These are phyloP conservation scores for Elysia crispata DNA, from an alignment of 2,888 invertebrate species.

Conservation along the genomic window DNA sequence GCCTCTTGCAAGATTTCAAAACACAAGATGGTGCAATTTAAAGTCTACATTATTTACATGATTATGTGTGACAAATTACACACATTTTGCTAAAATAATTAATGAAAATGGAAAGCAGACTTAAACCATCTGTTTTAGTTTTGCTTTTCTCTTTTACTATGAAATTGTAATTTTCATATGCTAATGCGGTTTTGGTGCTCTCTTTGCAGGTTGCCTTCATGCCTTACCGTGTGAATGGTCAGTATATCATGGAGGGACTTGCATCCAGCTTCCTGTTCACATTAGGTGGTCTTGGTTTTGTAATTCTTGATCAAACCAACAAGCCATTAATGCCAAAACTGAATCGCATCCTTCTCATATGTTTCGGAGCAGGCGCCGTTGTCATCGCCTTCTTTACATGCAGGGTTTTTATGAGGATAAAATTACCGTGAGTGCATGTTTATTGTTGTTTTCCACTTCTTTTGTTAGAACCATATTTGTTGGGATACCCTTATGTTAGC, in stretches of 20 bases:
- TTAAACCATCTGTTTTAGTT: too few species aligned
- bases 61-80: too few species aligned
- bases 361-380: constrained; percentile 93
- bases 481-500: too few species aligned
- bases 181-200: too few species aligned
- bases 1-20: too few species aligned
- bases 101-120: too few species aligned
- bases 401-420: constrained; percentile 99
- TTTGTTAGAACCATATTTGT: not conserved
- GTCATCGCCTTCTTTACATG: constrained; percentile 96
- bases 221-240: constrained; percentile 98
- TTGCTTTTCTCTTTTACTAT: too few species aligned
- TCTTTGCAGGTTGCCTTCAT: constrained; percentile 91
- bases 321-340: constrained; percentile 90
- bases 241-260: constrained; percentile 99
- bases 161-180: too few species aligned
- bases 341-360: constrained; percentile 91
- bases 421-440: constrained; percentile 84
- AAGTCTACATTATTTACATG: too few species aligned
- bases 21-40: too few species aligned
- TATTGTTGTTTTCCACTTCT: too few species aligned
- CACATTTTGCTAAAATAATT: too few species aligned
- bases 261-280: constrained; percentile 98
- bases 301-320: constrained; percentile 95
- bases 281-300: constrained; percentile 96